A percentile compares a stretch with the other conserved stretches of the same genome.
Conservation (phyloP, 2,797 vertebrate species). For the Zenarchopterus dispar region DNA sequence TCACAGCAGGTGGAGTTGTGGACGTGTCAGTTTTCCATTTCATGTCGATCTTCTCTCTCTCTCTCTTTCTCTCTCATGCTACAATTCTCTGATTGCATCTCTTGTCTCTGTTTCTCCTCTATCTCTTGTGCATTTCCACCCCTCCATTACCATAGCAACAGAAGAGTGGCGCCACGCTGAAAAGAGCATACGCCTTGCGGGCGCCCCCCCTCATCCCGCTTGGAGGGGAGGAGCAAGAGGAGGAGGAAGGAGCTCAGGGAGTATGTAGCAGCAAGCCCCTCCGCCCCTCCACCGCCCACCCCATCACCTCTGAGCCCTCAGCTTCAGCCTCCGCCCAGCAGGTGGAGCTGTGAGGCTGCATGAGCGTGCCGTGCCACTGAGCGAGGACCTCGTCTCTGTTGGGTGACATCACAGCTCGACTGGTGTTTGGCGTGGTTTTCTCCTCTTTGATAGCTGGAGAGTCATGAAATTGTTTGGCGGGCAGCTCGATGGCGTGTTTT, state of each 20-base stretch:
- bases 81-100: not conserved
- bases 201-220: slow-evolving; percentile 83
- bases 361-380: slow-evolving; percentile 72
- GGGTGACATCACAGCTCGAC: slow-evolving; percentile 37
- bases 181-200: slow-evolving; percentile 70
- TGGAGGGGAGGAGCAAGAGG: slow-evolving; percentile 71
- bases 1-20: too few relatives aligned
- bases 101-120: too few relatives aligned
- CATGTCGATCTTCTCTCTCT: too few relatives aligned
- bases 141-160: slow-evolving; percentile 75
- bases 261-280: slow-evolving; percentile 69
- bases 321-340: slow-evolving; percentile 38
- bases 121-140: slow-evolving; percentile 11
- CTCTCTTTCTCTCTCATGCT: too few relatives aligned
- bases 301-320: slow-evolving; percentile 47
- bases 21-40: too few relatives aligned
- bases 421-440: not conserved
- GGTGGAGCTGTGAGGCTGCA: slow-evolving; percentile 64
- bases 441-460: too few relatives aligned
- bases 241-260: slow-evolving; percentile 85
- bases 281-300: slow-evolving; percentile 44
- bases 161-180: slow-evolving; percentile 73
- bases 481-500: slow-evolving; percentile 10
- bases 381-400: slow-evolving; percentile 24
- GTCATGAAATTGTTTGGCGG: too few relatives aligned